Evolutionary conservation across 2,797 vertebrate species (phyloP).

Genomic region (Semaprochilodus insignis): DNA sequence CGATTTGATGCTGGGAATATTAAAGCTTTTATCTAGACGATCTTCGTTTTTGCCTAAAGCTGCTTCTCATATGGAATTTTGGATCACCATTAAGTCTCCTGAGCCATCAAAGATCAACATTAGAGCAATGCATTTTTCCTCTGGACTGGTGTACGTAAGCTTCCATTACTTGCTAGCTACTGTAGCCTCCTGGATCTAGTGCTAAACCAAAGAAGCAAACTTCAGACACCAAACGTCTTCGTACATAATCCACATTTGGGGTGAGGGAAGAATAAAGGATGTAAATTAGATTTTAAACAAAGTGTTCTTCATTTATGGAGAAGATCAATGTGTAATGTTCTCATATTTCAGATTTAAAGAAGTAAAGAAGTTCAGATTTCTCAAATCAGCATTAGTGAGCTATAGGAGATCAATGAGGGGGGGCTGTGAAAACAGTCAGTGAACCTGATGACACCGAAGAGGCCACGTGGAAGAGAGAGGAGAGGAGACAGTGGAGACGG

Average conservation of each 20-base stretch:
- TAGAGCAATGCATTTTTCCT: too few species aligned
- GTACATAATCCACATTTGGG: background rate
- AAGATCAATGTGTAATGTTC: background rate
- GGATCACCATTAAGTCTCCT: too few species aligned
- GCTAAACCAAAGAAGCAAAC: background rate
- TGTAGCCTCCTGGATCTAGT: too few species aligned
- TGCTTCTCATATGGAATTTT: too few species aligned
- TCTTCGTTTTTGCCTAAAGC: too few species aligned
- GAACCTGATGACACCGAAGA: constrained; percentile 45
- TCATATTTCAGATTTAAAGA: background rate
- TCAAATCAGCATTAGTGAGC: constrained; percentile 11
- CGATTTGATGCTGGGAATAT: too few species aligned
- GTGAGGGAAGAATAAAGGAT: background rate
- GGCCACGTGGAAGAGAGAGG: constrained; percentile 43
- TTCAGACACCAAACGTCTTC: background rate
- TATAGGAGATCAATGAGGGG: constrained; percentile 12
- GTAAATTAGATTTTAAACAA: background rate
- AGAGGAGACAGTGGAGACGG: constrained; percentile 42
- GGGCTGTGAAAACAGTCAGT: constrained; percentile 30
- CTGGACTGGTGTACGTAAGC: too few species aligned
- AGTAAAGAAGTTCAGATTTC: background rate
- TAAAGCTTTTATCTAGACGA: too few species aligned
- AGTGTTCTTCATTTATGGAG: background rate
- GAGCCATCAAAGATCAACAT: too few species aligned
- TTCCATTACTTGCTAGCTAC: too few species aligned